Base-by-base conservation (phyloP, 2,113 vertebrate species). In the Hippocampus abdominalis region DNA sequence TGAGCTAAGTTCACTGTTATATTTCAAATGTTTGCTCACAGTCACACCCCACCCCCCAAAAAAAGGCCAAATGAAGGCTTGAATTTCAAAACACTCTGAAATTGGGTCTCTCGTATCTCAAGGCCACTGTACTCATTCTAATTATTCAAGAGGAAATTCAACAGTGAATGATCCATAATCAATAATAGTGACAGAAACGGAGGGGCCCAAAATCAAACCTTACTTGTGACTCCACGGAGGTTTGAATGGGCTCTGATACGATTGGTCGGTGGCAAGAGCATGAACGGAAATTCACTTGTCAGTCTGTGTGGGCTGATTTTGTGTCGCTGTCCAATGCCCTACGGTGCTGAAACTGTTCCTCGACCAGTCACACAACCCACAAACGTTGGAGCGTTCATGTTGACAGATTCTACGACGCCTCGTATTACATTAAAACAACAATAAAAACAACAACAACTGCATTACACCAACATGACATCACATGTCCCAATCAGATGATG, bases 401-500 rank as follows among this genome's bases (percentile, higher is more conserved):
- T 44, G 3, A 23, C 9, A 8, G 7, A 44, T 64, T 64, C 62
- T 15, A 8, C 8, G 40, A 60, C 6, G 27, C 32, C 4, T 60
- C 27, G 32, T 23, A 39, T 13, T 63, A 63, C 13, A 59, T 11
- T 16, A 13, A 59, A 61, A 36, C 29, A 36, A 9, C 60, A 63
- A 23, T 1, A 57, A 40, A 8, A 42, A 42, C 11, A 64, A 44
- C 40, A 64, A 64, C 42, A 27, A 44, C 63, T 64, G 21, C 63
- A 46, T 44, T 64, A 13, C 63, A 46, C 68, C 76, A 80, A 27
- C 68, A 70, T 72, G 56, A 44, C 75, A 53, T 85, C 83, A 87
- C 87, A 79, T 87, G 86, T 73, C 76, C 56, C 0, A 29, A 71
- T 40, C 81, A 86, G 80, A 73, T 71, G 74, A 84, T 69, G 61